phyloP scores from a whole-genome alignment of 2,113 vertebrate species.

The Psittacara wagleri region DNA sequence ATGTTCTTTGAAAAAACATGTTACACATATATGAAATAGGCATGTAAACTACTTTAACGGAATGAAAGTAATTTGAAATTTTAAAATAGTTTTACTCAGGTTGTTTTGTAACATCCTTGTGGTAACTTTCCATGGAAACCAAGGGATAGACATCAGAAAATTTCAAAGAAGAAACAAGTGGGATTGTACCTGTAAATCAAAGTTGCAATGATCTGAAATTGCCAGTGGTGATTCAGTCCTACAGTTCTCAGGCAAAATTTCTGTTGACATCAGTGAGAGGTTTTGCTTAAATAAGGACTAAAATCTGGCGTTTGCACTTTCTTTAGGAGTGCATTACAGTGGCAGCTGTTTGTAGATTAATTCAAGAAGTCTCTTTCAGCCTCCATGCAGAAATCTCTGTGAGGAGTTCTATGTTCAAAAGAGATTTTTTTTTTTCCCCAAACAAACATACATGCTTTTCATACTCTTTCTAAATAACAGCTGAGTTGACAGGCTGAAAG shows the following conservation, averaged over 20 bases:
- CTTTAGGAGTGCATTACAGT: conserved; percentile 28
- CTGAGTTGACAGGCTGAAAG: conserved; percentile 68
- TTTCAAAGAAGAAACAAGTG: neutral
- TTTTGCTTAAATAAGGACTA: conserved; percentile 25
- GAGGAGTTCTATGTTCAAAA: conserved; percentile 53
- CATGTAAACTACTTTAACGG: neutral
- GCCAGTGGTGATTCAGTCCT: neutral
- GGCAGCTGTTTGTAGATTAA: conserved; percentile 63
- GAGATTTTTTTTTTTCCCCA: neutral
- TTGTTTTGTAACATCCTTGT: neutral
- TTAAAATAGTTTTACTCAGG: neutral
- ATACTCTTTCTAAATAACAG: conserved; percentile 62
- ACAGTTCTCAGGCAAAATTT: neutral
- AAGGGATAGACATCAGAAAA: neutral
- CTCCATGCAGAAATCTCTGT: conserved; percentile 33
- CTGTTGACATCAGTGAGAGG: neutral
- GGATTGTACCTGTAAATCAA: neutral
- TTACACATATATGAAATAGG: neutral
- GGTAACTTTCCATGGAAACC: neutral
- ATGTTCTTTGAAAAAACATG: neutral
- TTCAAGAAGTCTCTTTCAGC: conserved; percentile 46
- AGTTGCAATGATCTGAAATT: neutral
- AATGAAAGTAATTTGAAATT: neutral
- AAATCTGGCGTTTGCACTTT: conserved; percentile 51
- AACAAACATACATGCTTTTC: conserved; percentile 59